Percentiles rank a stretch among this genome's conserved stretches.
Conservation (phyloP, 1,140 invertebrate genomes). For the Drosophila guanche region DNA sequence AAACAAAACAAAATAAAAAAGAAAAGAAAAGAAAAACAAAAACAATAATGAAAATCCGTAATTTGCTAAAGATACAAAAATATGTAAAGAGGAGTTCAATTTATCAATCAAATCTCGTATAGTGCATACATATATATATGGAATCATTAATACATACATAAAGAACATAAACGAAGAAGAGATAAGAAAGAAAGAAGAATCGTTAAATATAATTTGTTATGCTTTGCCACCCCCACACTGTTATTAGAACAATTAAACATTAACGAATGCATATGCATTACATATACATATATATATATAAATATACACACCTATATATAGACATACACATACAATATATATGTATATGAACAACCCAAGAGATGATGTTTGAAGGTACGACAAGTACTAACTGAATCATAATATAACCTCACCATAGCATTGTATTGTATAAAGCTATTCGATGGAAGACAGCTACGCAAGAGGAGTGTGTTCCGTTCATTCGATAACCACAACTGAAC, state of each 20-base stretch:
- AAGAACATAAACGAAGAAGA: constrained; percentile 31
- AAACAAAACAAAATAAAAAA: constrained; percentile 6
- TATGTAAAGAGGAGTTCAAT: constrained; percentile 58
- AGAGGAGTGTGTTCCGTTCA: constrained; percentile 15
- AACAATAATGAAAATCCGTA: constrained; percentile 21
- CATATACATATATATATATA: constrained; percentile 38
- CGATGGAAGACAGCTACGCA: constrained; percentile 31
- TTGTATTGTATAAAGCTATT: constrained; percentile 52
- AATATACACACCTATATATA: constrained; percentile 30
- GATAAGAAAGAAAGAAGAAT: constrained; percentile 25
- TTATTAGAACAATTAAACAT: constrained; percentile 80
- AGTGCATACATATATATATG: constrained; percentile 35
- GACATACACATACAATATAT: constrained; percentile 26
- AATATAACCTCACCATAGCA: constrained; percentile 49
- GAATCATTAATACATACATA: constrained; percentile 39
- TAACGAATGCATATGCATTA: constrained; percentile 58
- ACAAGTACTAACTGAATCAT: constrained; percentile 39
- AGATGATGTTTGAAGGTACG: constrained; percentile 18
- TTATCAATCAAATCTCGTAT: constrained; percentile 64
- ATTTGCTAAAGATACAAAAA: constrained; percentile 46
- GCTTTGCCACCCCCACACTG: constrained; percentile 72
- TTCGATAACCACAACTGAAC: constrained; percentile 54
- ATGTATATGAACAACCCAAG: constrained; percentile 3
- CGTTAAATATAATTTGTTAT: constrained; percentile 77
- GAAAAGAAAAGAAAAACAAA: constrained; percentile 14